These are phyloP conservation scores for Apotomis betuletana DNA, from an alignment of 2,888 invertebrate genomes.

Conservation along the genomic window DNA sequence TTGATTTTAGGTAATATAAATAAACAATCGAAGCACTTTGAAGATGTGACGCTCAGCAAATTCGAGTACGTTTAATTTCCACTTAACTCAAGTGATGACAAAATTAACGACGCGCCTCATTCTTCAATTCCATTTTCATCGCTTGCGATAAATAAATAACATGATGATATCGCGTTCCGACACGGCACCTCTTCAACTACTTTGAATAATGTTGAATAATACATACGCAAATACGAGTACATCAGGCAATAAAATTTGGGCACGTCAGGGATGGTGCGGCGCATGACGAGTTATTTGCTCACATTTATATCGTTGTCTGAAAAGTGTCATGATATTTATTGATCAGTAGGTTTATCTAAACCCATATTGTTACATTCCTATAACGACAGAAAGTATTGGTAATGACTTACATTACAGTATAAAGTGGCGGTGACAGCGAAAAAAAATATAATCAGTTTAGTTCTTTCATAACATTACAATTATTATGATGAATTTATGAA, in stretches of 20 bases:
- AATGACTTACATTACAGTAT: no score
- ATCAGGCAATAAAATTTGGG: conserved; percentile 30
- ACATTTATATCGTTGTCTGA: conserved; percentile 1
- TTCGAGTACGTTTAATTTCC: neutral
- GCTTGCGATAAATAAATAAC: conserved; percentile 29
- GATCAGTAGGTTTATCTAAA: neutral
- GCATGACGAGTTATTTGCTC: neutral
- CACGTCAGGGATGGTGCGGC: neutral
- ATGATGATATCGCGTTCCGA: conserved; percentile 23
- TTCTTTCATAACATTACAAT: no score
- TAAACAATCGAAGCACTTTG: no score
- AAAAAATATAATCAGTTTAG: no score
- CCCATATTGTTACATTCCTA: no score
- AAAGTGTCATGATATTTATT: conserved; percentile 6
- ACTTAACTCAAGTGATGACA: neutral
- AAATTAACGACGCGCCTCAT: conserved; percentile 1
- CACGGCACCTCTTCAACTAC: conserved; percentile 28
- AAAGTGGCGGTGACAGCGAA: no score
- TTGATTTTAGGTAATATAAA: neutral
- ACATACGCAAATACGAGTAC: conserved; percentile 33
- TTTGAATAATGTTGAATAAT: conserved; percentile 42
- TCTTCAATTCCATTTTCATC: conserved; percentile 21
- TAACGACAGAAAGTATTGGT: no score
- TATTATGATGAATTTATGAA: no score
- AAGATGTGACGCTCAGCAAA: no score